A percentile compares a stretch with the other conserved stretches of the same genome.
phyloP scores from a whole-genome alignment of 2,888 invertebrate genomes.

The Temnothorax unifasciatus region DNA sequence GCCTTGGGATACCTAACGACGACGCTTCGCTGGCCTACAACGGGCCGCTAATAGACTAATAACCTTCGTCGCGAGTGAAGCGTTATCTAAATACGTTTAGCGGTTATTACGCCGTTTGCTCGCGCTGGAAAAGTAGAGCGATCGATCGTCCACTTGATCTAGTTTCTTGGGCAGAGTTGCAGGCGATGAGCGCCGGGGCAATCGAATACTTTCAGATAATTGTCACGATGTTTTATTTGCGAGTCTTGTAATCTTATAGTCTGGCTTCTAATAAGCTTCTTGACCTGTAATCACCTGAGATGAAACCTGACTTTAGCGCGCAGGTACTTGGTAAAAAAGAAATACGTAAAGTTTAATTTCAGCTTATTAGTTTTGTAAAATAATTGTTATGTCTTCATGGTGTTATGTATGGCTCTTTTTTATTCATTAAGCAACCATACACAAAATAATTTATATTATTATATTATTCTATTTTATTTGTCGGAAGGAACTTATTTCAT shows the following conservation, averaged over 20 bases:
- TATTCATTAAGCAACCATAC: not conserved
- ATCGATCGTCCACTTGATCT: slow-evolving; percentile 72
- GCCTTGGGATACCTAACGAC: slow-evolving; percentile 57
- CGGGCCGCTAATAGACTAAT: slow-evolving; percentile 61
- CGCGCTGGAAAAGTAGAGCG: slow-evolving; percentile 72
- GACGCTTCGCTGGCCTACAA: slow-evolving; percentile 35
- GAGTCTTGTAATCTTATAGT: slow-evolving; percentile 9
- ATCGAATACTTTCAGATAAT: slow-evolving; percentile 60
- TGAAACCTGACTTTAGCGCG: not conserved
- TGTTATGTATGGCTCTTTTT: not conserved
- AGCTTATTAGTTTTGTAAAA: slow-evolving; percentile 16
- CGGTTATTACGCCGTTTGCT: slow-evolving; percentile 70
- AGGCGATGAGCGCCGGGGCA: slow-evolving; percentile 59
- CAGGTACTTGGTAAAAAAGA: not conserved
- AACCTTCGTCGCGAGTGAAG: slow-evolving; percentile 65
- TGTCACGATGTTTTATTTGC: slow-evolving; percentile 20
- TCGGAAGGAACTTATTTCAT: not conserved
- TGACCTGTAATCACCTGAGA: not conserved
- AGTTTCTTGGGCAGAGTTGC: slow-evolving; percentile 64
- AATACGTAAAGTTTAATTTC: not conserved
- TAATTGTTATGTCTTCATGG: not conserved
- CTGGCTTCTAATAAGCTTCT: slow-evolving; percentile 25
- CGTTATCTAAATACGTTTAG: slow-evolving; percentile 69
- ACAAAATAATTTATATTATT: not conserved
- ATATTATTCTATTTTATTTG: not conserved